Evolutionary conservation across 2,888 invertebrate species (phyloP).

Genomic region (Tipula unca): DNA sequence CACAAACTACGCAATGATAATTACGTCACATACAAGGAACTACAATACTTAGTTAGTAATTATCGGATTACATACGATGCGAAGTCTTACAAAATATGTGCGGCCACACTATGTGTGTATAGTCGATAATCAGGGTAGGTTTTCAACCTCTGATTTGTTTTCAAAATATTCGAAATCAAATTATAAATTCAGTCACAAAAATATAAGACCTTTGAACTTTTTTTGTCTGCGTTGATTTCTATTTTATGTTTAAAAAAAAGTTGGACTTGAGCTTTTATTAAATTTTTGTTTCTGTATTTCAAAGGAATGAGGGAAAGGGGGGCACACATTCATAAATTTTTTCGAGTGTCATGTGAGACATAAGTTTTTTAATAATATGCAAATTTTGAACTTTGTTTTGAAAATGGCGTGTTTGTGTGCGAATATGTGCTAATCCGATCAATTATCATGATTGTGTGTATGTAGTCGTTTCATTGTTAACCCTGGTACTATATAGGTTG

Average conservation of each 20-base stretch:
- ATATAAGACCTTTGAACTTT: neutral
- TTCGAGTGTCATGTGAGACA: neutral
- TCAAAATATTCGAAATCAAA: neutral
- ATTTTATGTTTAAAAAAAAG: neutral
- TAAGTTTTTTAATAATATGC: neutral
- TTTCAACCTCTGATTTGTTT: neutral
- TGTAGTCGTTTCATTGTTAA: no score
- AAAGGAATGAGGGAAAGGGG: neutral
- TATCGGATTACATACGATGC: neutral
- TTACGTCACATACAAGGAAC: neutral
- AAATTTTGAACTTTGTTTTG: neutral
- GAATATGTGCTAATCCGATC: no score
- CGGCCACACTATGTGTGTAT: neutral
- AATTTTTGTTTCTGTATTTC: neutral
- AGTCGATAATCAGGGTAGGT: neutral
- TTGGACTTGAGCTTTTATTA: neutral
- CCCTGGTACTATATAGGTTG: no score
- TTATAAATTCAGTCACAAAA: neutral
- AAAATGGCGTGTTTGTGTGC: no score
- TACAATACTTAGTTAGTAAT: neutral
- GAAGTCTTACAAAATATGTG: neutral
- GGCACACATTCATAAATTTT: neutral
- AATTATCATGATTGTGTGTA: no score
- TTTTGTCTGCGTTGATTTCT: neutral
- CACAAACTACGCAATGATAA: no score